These are phyloP conservation scores for Gymnothorax javanicus DNA, from an alignment of 2,797 vertebrate species.

Conservation along the genomic window DNA sequence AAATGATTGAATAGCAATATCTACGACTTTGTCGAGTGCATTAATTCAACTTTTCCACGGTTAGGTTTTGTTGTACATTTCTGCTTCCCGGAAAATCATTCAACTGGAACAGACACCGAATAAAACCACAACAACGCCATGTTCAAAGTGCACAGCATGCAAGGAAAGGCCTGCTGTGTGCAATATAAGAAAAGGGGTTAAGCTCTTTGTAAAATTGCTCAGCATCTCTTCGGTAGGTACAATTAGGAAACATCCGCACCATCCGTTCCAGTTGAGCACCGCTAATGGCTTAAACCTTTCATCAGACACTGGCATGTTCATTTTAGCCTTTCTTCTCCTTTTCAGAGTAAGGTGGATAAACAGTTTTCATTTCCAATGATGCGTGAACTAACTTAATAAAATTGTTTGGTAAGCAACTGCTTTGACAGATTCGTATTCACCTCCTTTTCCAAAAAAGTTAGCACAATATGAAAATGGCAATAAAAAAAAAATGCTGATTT, in stretches of 20 bases:
- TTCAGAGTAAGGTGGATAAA: slow-evolving; percentile 61
- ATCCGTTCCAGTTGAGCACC: slow-evolving; percentile 81
- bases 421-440: slow-evolving; percentile 36
- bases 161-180: slow-evolving; percentile 79
- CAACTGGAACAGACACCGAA: slow-evolving; percentile 74
- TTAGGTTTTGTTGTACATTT: not conserved
- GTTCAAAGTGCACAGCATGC: slow-evolving; percentile 81
- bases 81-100: not conserved
- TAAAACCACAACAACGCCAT: slow-evolving; percentile 81
- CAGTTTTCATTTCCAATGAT: slow-evolving; percentile 60
- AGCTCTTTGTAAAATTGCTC: slow-evolving; percentile 83
- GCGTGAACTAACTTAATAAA: slow-evolving; percentile 66
- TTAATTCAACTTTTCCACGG: not conserved
- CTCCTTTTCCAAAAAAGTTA: too few species aligned
- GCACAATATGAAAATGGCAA: too few species aligned
- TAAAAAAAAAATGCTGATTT: too few species aligned
- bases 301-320: slow-evolving; percentile 63
- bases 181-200: slow-evolving; percentile 84
- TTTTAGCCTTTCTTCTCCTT: slow-evolving; percentile 63
- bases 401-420: slow-evolving; percentile 44
- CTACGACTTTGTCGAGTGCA: not conserved
- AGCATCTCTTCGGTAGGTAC: slow-evolving; percentile 76
- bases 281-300: slow-evolving; percentile 79
- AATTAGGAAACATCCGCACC: slow-evolving; percentile 76
- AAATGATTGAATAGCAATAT: slow-evolving; percentile 27